Conservation (phyloP, 2,888 invertebrate species). For the Ecdyonurus torrentis region DNA sequence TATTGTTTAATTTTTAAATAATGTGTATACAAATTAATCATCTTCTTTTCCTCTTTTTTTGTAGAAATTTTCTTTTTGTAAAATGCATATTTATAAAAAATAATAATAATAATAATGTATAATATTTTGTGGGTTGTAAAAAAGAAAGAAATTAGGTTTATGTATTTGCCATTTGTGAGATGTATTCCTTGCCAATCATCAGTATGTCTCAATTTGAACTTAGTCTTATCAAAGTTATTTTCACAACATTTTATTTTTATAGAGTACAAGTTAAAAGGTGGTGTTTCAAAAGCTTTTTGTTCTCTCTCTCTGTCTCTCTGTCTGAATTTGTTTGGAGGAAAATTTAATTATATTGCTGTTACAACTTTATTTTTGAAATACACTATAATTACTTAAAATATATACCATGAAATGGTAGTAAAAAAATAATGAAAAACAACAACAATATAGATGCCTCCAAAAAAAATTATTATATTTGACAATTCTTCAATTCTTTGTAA, state of each 20-base stretch:
- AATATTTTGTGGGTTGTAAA: not conserved
- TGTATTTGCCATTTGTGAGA: not conserved
- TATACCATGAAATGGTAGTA: not conserved
- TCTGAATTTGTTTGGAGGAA: not conserved
- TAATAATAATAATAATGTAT: not conserved
- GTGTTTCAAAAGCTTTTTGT: no score
- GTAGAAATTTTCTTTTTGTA: not conserved
- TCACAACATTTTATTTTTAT: no score
- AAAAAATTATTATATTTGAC: no score
- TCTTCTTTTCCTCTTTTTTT: not conserved
- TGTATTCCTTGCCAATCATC: not conserved
- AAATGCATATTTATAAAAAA: not conserved
- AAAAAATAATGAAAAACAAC: not conserved
- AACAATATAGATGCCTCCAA: not conserved
- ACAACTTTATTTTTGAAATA: not conserved
- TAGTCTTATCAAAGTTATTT: no score
- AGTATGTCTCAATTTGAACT: no score
- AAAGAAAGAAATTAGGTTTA: not conserved
- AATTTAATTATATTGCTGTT: not conserved
- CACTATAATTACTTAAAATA: not conserved
- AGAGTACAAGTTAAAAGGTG: no score
- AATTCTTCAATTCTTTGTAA: no score
- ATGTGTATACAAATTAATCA: no score
- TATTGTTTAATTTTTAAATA: no score
- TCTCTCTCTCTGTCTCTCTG: not conserved